Conservation (phyloP, 2,888 invertebrate species). For the Volucella inflata region DNA sequence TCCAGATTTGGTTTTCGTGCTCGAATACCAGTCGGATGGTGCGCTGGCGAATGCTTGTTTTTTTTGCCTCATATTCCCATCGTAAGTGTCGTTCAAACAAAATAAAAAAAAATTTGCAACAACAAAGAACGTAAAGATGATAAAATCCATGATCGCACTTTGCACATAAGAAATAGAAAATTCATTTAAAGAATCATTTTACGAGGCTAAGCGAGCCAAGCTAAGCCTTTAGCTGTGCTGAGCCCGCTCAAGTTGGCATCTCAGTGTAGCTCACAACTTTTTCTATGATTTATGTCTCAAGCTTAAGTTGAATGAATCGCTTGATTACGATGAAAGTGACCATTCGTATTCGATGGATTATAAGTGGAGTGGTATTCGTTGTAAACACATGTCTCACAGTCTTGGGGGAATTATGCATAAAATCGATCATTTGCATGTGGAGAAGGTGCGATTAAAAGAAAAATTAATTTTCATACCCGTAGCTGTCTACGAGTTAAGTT, state of each 20-base stretch:
- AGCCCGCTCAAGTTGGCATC: constrained; percentile 21
- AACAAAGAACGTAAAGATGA: constrained; percentile 33
- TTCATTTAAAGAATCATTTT: constrained; percentile 59
- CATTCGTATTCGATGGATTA: constrained; percentile 57
- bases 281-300: constrained; percentile 49
- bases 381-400: constrained; percentile 21
- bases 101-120: constrained; percentile 1
- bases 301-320: constrained; percentile 37
- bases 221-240: constrained; percentile 24
- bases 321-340: constrained; percentile 69
- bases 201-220: constrained; percentile 25
- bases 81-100: constrained; percentile 27
- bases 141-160: constrained; percentile 40
- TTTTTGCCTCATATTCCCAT: constrained; percentile 53
- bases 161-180: constrained; percentile 13
- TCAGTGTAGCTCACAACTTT: constrained; percentile 42
- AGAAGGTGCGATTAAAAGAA: constrained; percentile 20
- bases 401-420: constrained; percentile 47
- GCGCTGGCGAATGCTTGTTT: constrained; percentile 31
- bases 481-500: constrained; percentile 47
- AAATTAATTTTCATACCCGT: constrained; percentile 49
- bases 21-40: constrained; percentile 55
- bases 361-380: constrained; percentile 27
- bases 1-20: constrained; percentile 32
- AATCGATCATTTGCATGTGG: constrained; percentile 58